A percentile compares a stretch with the other conserved stretches of the same genome.
Evolutionary conservation across 2,113 vertebrate species (phyloP).

Genomic region (Synodontis membranacea): DNA sequence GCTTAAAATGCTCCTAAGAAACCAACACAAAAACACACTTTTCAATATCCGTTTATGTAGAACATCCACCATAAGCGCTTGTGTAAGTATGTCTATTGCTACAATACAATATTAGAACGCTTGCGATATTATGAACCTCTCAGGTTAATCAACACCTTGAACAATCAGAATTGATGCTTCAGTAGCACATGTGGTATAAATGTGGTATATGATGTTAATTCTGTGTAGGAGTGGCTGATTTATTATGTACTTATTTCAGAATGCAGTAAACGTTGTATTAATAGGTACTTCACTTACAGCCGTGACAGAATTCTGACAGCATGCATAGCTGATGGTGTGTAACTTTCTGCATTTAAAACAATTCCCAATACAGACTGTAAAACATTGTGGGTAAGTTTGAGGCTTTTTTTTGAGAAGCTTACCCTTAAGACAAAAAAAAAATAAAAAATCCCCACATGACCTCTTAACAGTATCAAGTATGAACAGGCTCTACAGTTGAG

Average conservation of each 20-base stretch:
- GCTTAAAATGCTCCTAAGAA: neutral
- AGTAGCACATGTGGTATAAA: neutral
- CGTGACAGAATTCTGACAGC: neutral
- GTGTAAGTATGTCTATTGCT: neutral
- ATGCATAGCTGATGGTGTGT: neutral
- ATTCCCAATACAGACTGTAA: neutral
- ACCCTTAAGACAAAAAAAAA: neutral
- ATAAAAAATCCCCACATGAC: neutral
- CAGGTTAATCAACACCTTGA: neutral
- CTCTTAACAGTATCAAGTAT: neutral
- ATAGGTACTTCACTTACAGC: too few species aligned
- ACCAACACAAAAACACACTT: neutral
- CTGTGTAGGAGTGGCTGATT: neutral
- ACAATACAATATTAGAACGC: neutral
- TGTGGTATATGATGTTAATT: neutral
- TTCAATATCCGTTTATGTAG: too few species aligned
- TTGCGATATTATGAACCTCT: neutral
- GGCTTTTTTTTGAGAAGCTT: neutral
- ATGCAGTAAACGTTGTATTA: neutral
- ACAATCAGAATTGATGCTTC: neutral
- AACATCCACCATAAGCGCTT: too few species aligned
- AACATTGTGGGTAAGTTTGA: neutral
- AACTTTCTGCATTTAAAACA: slow-evolving; percentile 5
- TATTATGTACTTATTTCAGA: neutral
- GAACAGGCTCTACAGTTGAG: neutral